Conservation (phyloP, 2,113 vertebrate genomes). For the Aspiorhynchus laticeps region DNA sequence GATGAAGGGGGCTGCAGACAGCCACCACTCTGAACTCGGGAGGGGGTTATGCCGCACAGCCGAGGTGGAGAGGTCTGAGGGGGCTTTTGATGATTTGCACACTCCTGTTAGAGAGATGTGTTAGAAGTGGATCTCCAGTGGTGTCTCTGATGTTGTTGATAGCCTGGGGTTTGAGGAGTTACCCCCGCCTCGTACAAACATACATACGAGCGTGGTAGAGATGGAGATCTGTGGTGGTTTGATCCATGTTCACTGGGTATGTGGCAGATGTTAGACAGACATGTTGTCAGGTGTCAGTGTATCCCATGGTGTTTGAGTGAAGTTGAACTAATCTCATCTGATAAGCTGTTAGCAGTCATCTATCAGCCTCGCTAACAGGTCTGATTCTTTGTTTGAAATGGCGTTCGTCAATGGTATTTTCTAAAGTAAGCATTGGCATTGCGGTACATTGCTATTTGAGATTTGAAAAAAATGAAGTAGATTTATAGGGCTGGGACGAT, state of each 20-base stretch:
- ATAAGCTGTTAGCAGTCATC: slow-evolving; percentile 18
- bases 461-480: not conserved
- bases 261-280: slow-evolving; percentile 14
- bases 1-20: slow-evolving; percentile 16
- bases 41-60: slow-evolving; percentile 25
- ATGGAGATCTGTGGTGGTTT: slow-evolving; percentile 23
- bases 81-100: slow-evolving; percentile 52
- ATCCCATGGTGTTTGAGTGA: slow-evolving; percentile 4
- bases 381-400: not conserved
- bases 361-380: not conserved
- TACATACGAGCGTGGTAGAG: not conserved
- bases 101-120: slow-evolving; percentile 44
- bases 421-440: not conserved
- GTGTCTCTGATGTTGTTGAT: slow-evolving; percentile 47
- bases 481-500: too few species aligned
- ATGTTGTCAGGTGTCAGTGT: slow-evolving; percentile 21
- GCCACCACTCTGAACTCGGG: slow-evolving; percentile 39
- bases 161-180: slow-evolving; percentile 36
- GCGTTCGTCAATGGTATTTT: not conserved
- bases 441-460: not conserved
- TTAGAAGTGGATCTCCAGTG: slow-evolving; percentile 51
- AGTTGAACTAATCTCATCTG: slow-evolving; percentile 8
- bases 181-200: not conserved
- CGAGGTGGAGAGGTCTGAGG: slow-evolving; percentile 29
- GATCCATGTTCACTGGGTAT: not conserved